Base-by-base conservation (phyloP, 2,888 invertebrate species). In the Apamea crenata region DNA sequence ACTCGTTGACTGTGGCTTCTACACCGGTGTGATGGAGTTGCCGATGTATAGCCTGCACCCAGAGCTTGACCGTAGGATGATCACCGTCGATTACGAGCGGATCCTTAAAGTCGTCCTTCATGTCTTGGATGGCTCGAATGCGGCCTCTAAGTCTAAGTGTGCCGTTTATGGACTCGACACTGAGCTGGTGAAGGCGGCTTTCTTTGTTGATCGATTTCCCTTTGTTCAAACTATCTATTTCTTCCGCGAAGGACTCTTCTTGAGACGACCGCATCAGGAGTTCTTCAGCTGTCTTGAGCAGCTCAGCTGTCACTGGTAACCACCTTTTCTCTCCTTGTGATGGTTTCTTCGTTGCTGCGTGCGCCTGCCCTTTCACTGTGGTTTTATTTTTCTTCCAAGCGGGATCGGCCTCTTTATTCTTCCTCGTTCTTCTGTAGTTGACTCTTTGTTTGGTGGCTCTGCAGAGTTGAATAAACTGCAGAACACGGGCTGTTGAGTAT, bases 1-100 rank as follows among this genome's bases (percentile, higher is more conserved):
- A 40, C 40, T 40, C 29, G 61, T 61, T 61, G 69, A 29, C 25
- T 3, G 50, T 53, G 1, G 69, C 6, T 21, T 59, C 59, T 16
- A 71, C 44, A 1, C 71, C 44, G 44, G 72, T 6, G 44, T 72
- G 72, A 44, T 72, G 72, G 1, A 72, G 44, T 21, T 29, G 29
- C 4, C 72, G 44, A 44, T 72, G 71, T 18, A 71, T 12, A 6
- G 25, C 40, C 6, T 61, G 40, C 12, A 72, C 2, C 72, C 47
- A 63, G 5, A 44, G 47, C 25, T 47, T 61, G 6, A 72, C 63
- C 14, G 29, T 72, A 5, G 29, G 63, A 29, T 72, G 72, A 21
- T 63, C 53, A 2, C 72, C 61, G 32, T 47, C 32, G n/a, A 61
- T 1, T 14, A 63, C 5, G 1, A 72, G 21, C 21, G 72, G 72